Conservation (phyloP, 2,113 vertebrate species). For the Tragulus kanchil region DNA sequence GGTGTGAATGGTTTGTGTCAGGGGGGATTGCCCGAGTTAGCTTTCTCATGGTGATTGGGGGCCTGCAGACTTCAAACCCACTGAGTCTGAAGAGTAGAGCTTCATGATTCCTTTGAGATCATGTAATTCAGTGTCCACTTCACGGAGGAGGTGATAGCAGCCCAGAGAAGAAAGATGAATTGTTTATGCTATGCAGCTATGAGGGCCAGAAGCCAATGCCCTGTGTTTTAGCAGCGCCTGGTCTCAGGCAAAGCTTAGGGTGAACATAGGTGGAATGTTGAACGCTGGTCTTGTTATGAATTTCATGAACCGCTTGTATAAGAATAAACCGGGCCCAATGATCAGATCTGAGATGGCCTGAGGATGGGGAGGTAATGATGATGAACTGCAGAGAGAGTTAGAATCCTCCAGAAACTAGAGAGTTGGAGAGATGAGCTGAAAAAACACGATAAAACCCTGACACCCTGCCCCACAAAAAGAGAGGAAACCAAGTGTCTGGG, state of each 20-base stretch:
- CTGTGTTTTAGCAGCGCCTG: neutral
- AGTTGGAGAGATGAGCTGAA: neutral
- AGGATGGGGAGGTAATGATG: neutral
- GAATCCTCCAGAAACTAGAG: neutral
- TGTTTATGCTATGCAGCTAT: neutral
- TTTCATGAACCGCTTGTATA: neutral
- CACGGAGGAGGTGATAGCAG: neutral
- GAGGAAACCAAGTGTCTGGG: neutral
- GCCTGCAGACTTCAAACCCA: neutral
- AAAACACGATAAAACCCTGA: neutral
- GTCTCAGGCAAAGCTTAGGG: neutral
- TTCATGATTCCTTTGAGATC: neutral
- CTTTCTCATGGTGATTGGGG: neutral
- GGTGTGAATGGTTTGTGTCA: neutral
- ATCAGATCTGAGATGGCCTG: neutral
- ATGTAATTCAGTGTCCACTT: neutral
- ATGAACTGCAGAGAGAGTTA: neutral
- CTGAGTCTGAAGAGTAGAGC: neutral
- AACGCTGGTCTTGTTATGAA: neutral
- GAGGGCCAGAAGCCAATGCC: neutral
- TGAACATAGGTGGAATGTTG: fast-evolving
- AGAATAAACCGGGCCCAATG: neutral
- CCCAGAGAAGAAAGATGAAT: neutral
- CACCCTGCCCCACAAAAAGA: neutral
- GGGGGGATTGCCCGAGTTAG: neutral